Evolutionary conservation across 2,888 invertebrate species (phyloP), one percentile per base, ranked within the genome.

Genomic region (Leptopilina drosophilae): DNA sequence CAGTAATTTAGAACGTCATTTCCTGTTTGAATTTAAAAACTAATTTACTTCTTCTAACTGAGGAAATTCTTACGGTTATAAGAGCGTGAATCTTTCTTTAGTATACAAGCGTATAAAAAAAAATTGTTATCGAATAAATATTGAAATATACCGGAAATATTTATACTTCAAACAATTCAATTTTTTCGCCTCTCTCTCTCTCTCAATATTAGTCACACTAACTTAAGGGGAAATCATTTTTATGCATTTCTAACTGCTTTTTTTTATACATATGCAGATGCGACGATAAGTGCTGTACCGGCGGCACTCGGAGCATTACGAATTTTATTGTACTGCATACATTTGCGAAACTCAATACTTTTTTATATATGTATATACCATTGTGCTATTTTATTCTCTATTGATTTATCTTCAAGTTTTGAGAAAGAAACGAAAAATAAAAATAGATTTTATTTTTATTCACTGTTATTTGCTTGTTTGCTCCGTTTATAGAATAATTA

Each of bases 321-420:
- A 73, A 56, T 73, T 73, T 56, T 73, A 73, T 53, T 56, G 49
- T 73, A 53, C 69, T 73, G 67, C 49, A 69, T 69, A 69, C 46
- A 69, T 69, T 69, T 53, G 53, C 69, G 11, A 26, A 56, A 73
- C 53, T 53, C 9, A n/a, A 14, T 53, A 73, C 33, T 53, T 33
- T 56, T 49, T 4, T 49, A 12, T 49, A 49, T 49, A 12, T 49
- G 12, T 12, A 49, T 49, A 49, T 49, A 7, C 15, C 7, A 26
- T 53, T 11, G 26, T 53, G n/a, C 8, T 33, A 33, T 33, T 33
- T 33, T 33, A 33, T 12, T 1, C 14, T 33, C 1, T 53, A 73
- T 53, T 53, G 26, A 79, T 76, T 80, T 79, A 79, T 59, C 12
- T n/a, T 40, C 42, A 64, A 56, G 59, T 56, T 46, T 12, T 42